Evolutionary conservation across 2,113 vertebrate species (phyloP).

Genomic region (Octodon degus): DNA sequence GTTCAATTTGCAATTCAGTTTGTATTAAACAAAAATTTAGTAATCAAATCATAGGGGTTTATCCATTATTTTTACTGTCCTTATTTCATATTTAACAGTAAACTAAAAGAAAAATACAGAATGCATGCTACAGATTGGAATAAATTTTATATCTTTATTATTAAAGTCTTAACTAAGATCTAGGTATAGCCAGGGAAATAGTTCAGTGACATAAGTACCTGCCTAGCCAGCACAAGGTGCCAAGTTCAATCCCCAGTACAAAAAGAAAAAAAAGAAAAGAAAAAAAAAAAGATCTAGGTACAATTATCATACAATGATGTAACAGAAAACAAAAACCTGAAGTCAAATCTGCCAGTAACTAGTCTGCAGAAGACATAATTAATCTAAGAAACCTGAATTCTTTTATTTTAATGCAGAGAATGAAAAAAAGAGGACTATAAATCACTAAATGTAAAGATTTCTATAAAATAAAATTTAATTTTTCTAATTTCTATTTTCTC

Average conservation of each 20-base stretch:
- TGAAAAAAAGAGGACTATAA: neutral
- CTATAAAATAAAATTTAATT: neutral
- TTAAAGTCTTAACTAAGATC: slow-evolving; percentile 32
- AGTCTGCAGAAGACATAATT: neutral
- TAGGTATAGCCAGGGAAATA: neutral
- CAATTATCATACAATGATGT: neutral
- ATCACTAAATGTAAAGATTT: slow-evolving; percentile 6
- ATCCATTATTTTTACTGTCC: neutral
- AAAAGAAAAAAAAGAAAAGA: too few species aligned
- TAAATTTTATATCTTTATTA: neutral
- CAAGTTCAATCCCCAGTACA: too few species aligned
- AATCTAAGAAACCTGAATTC: neutral
- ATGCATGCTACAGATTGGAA: neutral
- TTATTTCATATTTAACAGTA: slow-evolving; percentile 31
- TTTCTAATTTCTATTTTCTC: neutral
- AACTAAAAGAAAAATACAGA: slow-evolving; percentile 56
- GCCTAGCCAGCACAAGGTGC: too few species aligned
- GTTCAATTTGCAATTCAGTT: slow-evolving; percentile 48
- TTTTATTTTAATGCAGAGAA: slow-evolving; percentile 49
- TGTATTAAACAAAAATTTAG: neutral
- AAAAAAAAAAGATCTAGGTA: neutral
- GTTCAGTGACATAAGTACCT: too few species aligned
- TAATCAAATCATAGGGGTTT: neutral
- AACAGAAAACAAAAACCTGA: slow-evolving; percentile 47
- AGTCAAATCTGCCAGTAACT: neutral